phyloP scores from a whole-genome alignment of 2,888 invertebrate species.

The Drosophila multiciliata region DNA sequence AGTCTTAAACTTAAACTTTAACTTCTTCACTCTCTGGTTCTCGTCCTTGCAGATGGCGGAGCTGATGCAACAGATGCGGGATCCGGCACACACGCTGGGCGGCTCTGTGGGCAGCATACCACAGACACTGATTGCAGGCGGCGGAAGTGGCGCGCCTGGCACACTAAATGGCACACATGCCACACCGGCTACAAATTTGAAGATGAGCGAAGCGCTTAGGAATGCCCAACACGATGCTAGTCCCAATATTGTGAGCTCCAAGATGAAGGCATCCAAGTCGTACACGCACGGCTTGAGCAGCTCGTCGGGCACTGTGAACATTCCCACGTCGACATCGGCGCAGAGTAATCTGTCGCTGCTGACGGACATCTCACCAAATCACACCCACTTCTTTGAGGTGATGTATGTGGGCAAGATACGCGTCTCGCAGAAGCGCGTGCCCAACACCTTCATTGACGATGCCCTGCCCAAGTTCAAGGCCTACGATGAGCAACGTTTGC shows the following conservation, averaged over 20 bases:
- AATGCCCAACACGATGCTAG: constrained; percentile 84
- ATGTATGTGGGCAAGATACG: constrained; percentile 96
- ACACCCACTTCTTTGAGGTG: constrained; percentile 95
- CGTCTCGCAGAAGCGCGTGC: constrained; percentile 92
- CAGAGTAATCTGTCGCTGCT: constrained; percentile 84
- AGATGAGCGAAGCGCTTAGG: constrained; percentile 83
- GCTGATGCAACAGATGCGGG: constrained; percentile 85
- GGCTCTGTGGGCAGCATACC: constrained; percentile 85
- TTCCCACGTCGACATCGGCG: constrained; percentile 84
- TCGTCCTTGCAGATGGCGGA: constrained; percentile 83
- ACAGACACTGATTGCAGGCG: constrained; percentile 83
- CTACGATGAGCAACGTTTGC: constrained; percentile 90
- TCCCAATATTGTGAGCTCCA: constrained; percentile 83
- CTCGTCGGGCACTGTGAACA: constrained; percentile 85
- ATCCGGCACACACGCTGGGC: constrained; percentile 84
- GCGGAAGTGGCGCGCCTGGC: constrained; percentile 62
- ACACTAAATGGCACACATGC: constrained; percentile 78
- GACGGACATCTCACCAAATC: constrained; percentile 92
- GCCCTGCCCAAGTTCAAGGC: constrained; percentile 93
- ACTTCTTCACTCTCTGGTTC: neutral
- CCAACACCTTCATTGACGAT: constrained; percentile 95
- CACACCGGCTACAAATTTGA: constrained; percentile 84
- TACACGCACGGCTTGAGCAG: constrained; percentile 85
- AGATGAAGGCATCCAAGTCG: constrained; percentile 85
- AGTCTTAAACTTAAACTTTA: neutral